Conservation (phyloP, 2,113 vertebrate species). For the Cromileptes altivelis region DNA sequence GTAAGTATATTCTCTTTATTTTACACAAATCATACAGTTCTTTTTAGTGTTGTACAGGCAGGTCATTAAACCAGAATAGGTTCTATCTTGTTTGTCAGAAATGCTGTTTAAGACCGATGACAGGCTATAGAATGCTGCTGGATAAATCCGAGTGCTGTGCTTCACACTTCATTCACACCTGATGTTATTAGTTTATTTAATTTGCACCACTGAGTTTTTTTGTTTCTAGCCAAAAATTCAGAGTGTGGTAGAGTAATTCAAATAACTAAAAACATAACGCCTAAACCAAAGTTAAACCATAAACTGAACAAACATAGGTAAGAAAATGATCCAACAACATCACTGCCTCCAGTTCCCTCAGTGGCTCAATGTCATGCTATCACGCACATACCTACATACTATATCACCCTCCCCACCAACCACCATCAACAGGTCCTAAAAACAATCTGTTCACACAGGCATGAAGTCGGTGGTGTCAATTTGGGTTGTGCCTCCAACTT, state of each 20-base stretch:
- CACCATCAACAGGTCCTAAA: conserved; percentile 8
- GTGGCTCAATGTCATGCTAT: neutral
- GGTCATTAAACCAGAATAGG: too few relatives aligned
- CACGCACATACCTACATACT: neutral
- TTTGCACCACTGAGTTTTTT: neutral
- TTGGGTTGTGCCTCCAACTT: neutral
- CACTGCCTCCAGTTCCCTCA: neutral
- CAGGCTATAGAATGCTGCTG: too few relatives aligned
- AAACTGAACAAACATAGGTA: neutral
- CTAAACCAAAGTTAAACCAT: neutral
- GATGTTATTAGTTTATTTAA: neutral
- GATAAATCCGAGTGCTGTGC: too few relatives aligned
- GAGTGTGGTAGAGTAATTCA: neutral
- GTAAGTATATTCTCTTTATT: too few relatives aligned
- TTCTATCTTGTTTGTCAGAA: too few relatives aligned
- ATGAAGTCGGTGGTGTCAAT: conserved; percentile 38
- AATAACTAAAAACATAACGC: neutral
- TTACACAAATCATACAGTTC: too few relatives aligned
- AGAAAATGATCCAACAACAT: neutral
- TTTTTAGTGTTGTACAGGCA: too few relatives aligned
- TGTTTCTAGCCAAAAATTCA: neutral
- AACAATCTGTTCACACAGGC: conserved; percentile 10
- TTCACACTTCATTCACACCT: neutral
- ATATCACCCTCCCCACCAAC: neutral
- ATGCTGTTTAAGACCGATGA: too few relatives aligned